These are phyloP conservation scores for Alcedo atthis DNA, from an alignment of 2,797 vertebrate species.

Conservation along the genomic window DNA sequence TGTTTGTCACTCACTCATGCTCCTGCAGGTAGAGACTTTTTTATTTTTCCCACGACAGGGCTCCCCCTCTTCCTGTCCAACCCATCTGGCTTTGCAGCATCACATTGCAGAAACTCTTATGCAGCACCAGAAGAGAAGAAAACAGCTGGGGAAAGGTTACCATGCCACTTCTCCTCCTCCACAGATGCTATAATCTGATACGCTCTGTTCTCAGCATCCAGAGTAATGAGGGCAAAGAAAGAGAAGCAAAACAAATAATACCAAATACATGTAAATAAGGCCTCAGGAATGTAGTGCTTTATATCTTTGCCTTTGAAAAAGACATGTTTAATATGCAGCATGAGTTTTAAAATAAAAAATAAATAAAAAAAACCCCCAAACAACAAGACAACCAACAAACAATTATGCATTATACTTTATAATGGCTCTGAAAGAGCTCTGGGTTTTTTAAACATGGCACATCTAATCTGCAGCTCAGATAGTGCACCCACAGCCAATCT, in stretches of 20 bases:
- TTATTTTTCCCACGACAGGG: not conserved
- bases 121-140: constrained; percentile 30
- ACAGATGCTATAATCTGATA: constrained; percentile 25
- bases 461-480: constrained; percentile 48
- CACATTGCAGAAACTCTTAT: constrained; percentile 26
- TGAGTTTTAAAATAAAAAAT: not conserved
- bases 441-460: not conserved
- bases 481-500: constrained; percentile 38
- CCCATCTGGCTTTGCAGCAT: constrained; percentile 25
- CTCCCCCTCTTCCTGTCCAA: constrained; percentile 1
- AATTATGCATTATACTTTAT: not conserved
- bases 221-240: not conserved
- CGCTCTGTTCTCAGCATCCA: not conserved
- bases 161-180: not conserved
- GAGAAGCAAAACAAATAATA: constrained; percentile 30
- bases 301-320: not conserved
- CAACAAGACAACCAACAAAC: not conserved
- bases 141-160: constrained; percentile 54
- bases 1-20: constrained; percentile 21
- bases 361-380: not conserved
- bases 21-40: constrained; percentile 15
- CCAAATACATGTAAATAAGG: not conserved
- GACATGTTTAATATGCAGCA: not conserved
- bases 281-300: not conserved
- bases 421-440: constrained; percentile 3